Base-by-base conservation (phyloP, 2,113 vertebrate species). In the Nettapus auritus region DNA sequence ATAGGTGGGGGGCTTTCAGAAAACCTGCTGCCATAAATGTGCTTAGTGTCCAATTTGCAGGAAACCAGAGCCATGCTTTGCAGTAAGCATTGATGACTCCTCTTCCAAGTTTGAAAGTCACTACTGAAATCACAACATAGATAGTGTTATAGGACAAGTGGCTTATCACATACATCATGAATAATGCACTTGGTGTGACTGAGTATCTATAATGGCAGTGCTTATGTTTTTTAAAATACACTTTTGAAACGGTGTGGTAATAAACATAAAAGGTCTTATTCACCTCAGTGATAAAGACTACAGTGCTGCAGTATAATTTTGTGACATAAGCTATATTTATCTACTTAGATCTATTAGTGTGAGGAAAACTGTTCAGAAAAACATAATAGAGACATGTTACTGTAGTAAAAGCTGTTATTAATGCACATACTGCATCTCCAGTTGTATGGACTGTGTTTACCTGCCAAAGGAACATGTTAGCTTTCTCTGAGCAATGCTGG, bases 291-390 rank as follows among this genome's bases (percentile, higher is more conserved):
- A 79, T 73, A 87, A 86, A 94, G 92, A 66, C 67, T 92, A 46
- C 8, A 21, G 46, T 20, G 74, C 62, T 59, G 73, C 50, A 95
- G 48, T 96, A 89, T 66, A 28, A 81, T 94, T 93, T 56, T 88
- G 80, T 96, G 95, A 91, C 83, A 95, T 5, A 17, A 73, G 11
- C 34, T 36, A 11, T 96, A 88, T 95, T 96, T 97, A 60, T 97
- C 40, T 90, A 81, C 87, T 89, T 94, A 77, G 69, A 96, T 93
- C 97, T 98, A 95, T 95, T 82, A 68, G 60, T 66, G 66, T 93
- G 44, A 69, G 94, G 85, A 92, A 95, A 96, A 97, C 46, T 95
- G 29, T 87, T 96, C 71, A 96, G 87, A 93, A 96, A 86, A 95
- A 48, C 20, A 22, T 22, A 48, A 44, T 44, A 48, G 46, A 48